phyloP scores from a whole-genome alignment of 2,888 invertebrate genomes.

The Crepidodera aurea region DNA sequence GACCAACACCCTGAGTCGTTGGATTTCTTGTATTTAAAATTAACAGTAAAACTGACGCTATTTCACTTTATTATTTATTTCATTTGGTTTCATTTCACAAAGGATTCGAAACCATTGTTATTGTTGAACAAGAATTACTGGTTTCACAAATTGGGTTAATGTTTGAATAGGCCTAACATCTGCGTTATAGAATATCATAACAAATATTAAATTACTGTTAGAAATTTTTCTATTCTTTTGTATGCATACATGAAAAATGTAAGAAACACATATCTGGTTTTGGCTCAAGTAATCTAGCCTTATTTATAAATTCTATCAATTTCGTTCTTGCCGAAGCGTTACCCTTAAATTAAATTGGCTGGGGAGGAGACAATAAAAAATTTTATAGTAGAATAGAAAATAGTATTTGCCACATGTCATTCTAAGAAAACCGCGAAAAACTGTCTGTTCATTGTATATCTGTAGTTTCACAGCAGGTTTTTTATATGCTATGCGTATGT shows the following conservation, averaged over 20 bases:
- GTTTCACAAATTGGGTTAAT: slow-evolving; percentile 5
- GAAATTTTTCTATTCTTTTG: not conserved
- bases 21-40: not conserved
- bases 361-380: too few relatives aligned
- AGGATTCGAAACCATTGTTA: not conserved
- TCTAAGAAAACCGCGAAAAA: too few relatives aligned
- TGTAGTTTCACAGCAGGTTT: too few relatives aligned
- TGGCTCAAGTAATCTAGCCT: too few relatives aligned
- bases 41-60: not conserved
- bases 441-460: too few relatives aligned
- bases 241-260: not conserved
- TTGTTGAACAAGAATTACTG: slow-evolving; percentile 6
- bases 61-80: not conserved
- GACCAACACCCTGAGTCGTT: slow-evolving; percentile 10
- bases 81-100: not conserved
- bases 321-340: too few relatives aligned
- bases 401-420: too few relatives aligned
- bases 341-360: too few relatives aligned
- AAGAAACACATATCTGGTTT: too few relatives aligned
- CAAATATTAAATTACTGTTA: slow-evolving; percentile 1
- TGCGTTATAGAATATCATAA: not conserved
- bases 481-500: too few relatives aligned
- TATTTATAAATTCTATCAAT: too few relatives aligned
- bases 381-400: too few relatives aligned
- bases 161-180: not conserved